Conservation (phyloP, 2,113 vertebrate species). For the Silurus meridionalis region DNA sequence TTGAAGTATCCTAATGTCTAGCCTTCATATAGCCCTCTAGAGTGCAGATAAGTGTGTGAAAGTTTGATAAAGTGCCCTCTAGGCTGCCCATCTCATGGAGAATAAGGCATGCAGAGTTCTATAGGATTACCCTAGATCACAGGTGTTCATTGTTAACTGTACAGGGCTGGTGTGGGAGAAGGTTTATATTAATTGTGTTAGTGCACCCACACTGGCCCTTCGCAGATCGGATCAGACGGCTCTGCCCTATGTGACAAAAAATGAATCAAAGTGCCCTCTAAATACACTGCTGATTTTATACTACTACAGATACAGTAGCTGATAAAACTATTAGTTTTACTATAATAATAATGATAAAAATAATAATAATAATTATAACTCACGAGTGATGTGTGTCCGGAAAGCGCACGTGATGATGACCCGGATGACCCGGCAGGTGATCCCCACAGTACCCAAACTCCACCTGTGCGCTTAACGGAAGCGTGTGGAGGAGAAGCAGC, state of each 20-base stretch:
- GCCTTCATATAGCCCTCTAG: neutral
- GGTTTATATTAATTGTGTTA: neutral
- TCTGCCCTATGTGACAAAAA: neutral
- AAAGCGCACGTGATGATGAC: neutral
- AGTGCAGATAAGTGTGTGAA: neutral
- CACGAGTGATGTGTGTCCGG: neutral
- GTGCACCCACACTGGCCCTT: neutral
- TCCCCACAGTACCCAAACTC: neutral
- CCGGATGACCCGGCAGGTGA: neutral
- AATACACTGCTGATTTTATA: neutral
- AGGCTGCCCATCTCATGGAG: neutral
- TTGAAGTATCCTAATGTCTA: neutral
- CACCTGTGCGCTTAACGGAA: conserved; percentile 7
- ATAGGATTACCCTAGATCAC: neutral
- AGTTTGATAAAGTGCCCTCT: neutral
- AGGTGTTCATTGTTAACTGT: neutral
- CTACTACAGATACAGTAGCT: neutral
- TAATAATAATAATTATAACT: neutral
- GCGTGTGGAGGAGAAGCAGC: conserved; percentile 23
- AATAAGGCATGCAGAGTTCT: neutral
- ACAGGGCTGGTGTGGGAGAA: neutral
- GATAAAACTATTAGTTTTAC: too few species aligned
- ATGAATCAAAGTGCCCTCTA: neutral
- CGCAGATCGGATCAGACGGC: neutral
- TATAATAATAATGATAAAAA: neutral